Base-by-base conservation (phyloP, 2,113 vertebrate species). In the Trochalopteron elliotii region DNA sequence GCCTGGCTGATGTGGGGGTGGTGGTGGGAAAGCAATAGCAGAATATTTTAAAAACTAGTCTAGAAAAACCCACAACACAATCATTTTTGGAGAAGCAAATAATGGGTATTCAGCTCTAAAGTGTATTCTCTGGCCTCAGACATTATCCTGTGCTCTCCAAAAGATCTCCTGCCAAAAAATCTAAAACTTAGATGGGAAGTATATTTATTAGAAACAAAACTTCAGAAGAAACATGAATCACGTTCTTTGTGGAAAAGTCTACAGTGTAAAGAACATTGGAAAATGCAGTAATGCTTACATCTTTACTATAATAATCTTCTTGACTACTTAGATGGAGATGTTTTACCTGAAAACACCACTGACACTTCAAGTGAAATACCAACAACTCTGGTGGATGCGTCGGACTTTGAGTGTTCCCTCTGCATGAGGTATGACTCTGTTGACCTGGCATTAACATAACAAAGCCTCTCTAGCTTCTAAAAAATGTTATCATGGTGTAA, bases 341-440 rank as follows among this genome's bases (percentile, higher is more conserved):
- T 89, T 92, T 79, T 90, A 52, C 94, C 89, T 83, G 97, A 95
- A 86, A 90, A 53, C 44, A 56, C 75, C 7, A 22, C 70, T 6
- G 9, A 81, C 25, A 52, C 94, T 55, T 78, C 83, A 12, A 93
- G 97, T 96, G 94, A 92, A 60, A 89, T 98, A 93, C 97, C 98
- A 35, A 72, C 92, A 27, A 91, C 98, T 67, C 97, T 98, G 37
- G 82, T 99, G 94, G 99, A 99, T 96, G 98, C 98, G 0, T 98
- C 98, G 25, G 99, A 99, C 93, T 97, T 99, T 82, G 99, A 99
- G 98, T 99, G 99, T 92, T 99, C 99, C 33, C 98, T 99, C 63
- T 99, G 99, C 92, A 99, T 99, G 99, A 99, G 99, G 99, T 99
- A 97, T 4, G 88, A 56, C 47, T 28, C 47, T 28, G 5, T 13